These are phyloP conservation scores for Pandion haliaetus DNA, from an alignment of 2,113 vertebrate species.

Conservation along the genomic window DNA sequence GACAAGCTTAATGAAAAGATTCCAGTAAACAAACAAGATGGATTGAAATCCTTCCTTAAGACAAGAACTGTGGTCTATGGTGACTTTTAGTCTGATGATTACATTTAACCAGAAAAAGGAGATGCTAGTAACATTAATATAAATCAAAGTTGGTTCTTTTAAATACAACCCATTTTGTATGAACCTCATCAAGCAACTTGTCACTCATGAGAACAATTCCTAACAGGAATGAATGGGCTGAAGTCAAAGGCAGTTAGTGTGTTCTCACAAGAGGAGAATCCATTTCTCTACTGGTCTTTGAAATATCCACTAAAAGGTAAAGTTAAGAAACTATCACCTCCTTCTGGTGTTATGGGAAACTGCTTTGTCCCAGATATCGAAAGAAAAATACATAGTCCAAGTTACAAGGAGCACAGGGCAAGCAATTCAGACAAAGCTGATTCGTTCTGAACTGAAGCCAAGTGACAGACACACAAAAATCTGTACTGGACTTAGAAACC, in stretches of 20 bases:
- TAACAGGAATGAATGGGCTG: not conserved
- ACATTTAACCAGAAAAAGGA: not conserved
- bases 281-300: not conserved
- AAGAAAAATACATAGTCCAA: not conserved
- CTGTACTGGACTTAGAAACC: not conserved
- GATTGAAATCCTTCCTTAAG: not conserved
- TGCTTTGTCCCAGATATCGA: not conserved
- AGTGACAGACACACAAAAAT: not conserved
- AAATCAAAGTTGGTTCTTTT: not conserved
- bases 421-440: not conserved
- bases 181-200: not conserved
- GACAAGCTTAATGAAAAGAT: constrained; percentile 82
- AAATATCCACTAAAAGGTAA: not conserved
- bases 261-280: not conserved
- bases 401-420: not conserved
- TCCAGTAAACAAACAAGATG: not conserved
- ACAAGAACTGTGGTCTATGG: not conserved
- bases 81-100: not conserved
- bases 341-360: not conserved
- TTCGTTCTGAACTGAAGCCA: not conserved
- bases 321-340: not conserved
- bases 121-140: not conserved
- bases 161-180: not conserved
- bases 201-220: not conserved
- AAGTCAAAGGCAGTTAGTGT: not conserved